Evolutionary conservation across 2,888 invertebrate species (phyloP), one percentile per base, ranked within the genome.

Genomic region (Papilio demoleus): DNA sequence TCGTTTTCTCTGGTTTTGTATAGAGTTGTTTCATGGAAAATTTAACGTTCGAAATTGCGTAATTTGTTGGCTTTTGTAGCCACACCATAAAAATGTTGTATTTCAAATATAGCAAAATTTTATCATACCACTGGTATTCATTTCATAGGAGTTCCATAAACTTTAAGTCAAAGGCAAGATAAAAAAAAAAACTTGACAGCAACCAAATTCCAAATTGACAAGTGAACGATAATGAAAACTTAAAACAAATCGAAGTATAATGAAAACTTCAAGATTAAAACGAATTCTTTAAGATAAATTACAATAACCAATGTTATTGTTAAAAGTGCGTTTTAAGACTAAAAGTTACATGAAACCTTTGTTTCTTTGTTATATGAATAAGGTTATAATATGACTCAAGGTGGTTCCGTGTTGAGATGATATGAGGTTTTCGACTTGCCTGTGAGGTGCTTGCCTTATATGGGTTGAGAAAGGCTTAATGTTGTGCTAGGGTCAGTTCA

Each of bases 301-400:
- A 42, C 53, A 61, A 42, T 14, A 65, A n/a, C 65, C 36, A 69
- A 61, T 65, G 65, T 65, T 69, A 34, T 24, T 61, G n/a, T 65
- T 47, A 65, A 61, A 69, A 14, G 36, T 36, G 42, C 36, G 53
- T 22, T 60, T 60, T 42, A 53, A 42, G 6, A 47, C 68, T 56
- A 68, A 62, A 40, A 70, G 65, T 67, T 70, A 65, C 22, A 66
- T 27, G 62, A 71, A 71, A 70, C 62, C 67, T 60, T 11, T 64
- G 53, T 75, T 76, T 72, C 76, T 79, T 81, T 82, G 76, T 81
- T 75, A 67, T 81, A 75, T 81, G 74, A 64, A 77, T 84, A 76
- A 88, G 88, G 88, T 90, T 87, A 89, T 84, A 79, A 80, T 80
- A 79, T 87, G 86, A 87, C 74, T 85, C 86, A 87, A 81, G 76